Evolutionary conservation across 1,140 invertebrate species (phyloP).

Genomic region (Drosophila erecta): DNA sequence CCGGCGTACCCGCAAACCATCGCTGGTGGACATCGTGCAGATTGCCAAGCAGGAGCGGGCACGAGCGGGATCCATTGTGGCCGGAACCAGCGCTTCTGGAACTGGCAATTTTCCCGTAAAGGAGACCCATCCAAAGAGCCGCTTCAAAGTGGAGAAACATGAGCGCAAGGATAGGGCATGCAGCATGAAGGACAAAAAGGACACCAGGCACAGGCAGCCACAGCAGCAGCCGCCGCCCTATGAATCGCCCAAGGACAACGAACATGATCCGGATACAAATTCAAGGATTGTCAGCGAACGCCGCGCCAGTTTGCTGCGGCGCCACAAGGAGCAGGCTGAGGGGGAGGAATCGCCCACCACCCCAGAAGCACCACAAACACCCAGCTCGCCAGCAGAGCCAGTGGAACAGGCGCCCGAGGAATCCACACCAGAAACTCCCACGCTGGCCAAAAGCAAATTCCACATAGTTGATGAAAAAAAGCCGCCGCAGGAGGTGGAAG

Average conservation of each 20-base stretch:
- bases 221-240: slow-evolving; percentile 39
- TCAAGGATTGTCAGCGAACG: slow-evolving; percentile 77
- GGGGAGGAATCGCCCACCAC: slow-evolving; percentile 27
- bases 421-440: slow-evolving; percentile 17
- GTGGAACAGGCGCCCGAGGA: slow-evolving; percentile 10
- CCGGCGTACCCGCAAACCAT: slow-evolving; percentile 77
- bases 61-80: slow-evolving; percentile 61
- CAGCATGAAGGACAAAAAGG: slow-evolving; percentile 58
- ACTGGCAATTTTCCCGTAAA: slow-evolving; percentile 56
- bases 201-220: slow-evolving; percentile 49
- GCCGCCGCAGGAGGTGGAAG: slow-evolving; percentile 38
- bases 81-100: slow-evolving; percentile 10
- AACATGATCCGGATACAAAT: slow-evolving; percentile 79
- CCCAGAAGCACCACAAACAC: slow-evolving; percentile 26
- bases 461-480: slow-evolving; percentile 72
- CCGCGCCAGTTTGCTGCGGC: slow-evolving; percentile 68
- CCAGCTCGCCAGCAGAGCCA: slow-evolving; percentile 5
- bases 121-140: slow-evolving; percentile 67
- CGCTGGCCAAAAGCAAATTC: slow-evolving; percentile 60
- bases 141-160: slow-evolving; percentile 70
- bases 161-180: slow-evolving; percentile 58
- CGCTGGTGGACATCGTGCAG: slow-evolving; percentile 80
- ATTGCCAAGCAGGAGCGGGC: slow-evolving; percentile 80
- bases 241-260: slow-evolving; percentile 55
- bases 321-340: slow-evolving; percentile 4